Evolutionary conservation across 2,888 invertebrate species (phyloP).

Genomic region (Patella pellucida): DNA sequence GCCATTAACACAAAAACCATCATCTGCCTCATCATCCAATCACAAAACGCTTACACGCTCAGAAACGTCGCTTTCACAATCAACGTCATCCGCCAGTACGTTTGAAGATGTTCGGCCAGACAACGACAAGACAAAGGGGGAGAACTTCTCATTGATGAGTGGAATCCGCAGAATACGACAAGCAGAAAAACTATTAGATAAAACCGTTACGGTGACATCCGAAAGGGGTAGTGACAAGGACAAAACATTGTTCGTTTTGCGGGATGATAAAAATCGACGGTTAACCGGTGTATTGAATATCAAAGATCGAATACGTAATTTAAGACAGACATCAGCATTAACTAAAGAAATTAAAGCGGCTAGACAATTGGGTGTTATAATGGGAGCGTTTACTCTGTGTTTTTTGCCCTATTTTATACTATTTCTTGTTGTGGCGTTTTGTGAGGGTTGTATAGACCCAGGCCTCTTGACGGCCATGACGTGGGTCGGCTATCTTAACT

Average conservation of each 20-base stretch:
- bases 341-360: conserved; percentile 73
- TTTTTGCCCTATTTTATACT: conserved; percentile 77
- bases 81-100: conserved; percentile 35
- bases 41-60: not conserved
- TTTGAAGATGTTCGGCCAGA: conserved; percentile 31
- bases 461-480: conserved; percentile 72
- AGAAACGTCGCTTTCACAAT: conserved; percentile 23
- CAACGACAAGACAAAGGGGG: conserved; percentile 30
- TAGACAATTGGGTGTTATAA: conserved; percentile 76
- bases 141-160: conserved; percentile 48
- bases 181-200: conserved; percentile 50
- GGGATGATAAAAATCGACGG: conserved; percentile 48
- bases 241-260: conserved; percentile 40
- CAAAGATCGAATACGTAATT: conserved; percentile 51
- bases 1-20: conserved; percentile 24
- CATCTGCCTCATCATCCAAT: not conserved
- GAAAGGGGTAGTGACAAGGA: conserved; percentile 25
- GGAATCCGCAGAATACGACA: conserved; percentile 46
- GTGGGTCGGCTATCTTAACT: conserved; percentile 74
- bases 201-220: conserved; percentile 42
- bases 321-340: conserved; percentile 61
- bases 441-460: conserved; percentile 72
- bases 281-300: conserved; percentile 46
- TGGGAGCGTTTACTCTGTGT: conserved; percentile 76
- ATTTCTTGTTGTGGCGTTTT: conserved; percentile 75